Base-by-base conservation (phyloP, 2,888 invertebrate species). In the Drosophila cognata region DNA sequence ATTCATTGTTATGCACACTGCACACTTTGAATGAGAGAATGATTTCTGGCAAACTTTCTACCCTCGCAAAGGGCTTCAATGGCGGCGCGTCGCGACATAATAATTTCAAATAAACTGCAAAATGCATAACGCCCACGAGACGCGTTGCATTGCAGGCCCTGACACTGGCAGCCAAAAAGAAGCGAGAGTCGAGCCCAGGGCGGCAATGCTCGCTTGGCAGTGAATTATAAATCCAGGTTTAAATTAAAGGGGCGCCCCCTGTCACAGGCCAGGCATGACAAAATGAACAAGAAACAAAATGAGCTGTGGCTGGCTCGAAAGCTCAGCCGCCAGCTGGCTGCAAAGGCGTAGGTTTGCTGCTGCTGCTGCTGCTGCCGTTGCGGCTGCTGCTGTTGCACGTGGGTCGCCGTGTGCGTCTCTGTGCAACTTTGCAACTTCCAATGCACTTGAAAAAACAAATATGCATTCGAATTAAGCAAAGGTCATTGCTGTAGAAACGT, bases 71-170 rank as follows among this genome's bases (percentile, higher is more conserved):
- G 69, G 71, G 71, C 65, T 71, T 58, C 64, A 53, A 46, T 36
- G 61, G 72, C 62, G 43, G 48, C 61, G 78, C 87, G 81, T 79
- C 87, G 87, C 87, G 89, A 89, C 89, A 88, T 89, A 90, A 91
- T 91, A 90, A 90, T 88, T 91, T 91, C 82, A 89, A 90, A 88
- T 89, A 90, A 87, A 87, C 86, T 90, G 89, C 84, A 83, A 90
- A 88, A 85, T 82, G 88, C 88, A 91, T 83, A 79, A 76, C 84
- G 82, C 89, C 89, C 88, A 88, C 88, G 75, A 75, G 73, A 78
- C 77, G 55, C 64, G 71, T 4, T 38, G 66, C 68, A 71, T 4
- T 38, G 66, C 68, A 71, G 67, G 55, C 67, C 63, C 50, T 64
- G 81, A 70, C 67, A 64, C 52, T 67, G 56, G 55, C 77, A 74